Percentiles rank a stretch among this genome's conserved stretches.
Evolutionary conservation across 2,113 vertebrate species (phyloP).

Genomic region (Monopterus albus): DNA sequence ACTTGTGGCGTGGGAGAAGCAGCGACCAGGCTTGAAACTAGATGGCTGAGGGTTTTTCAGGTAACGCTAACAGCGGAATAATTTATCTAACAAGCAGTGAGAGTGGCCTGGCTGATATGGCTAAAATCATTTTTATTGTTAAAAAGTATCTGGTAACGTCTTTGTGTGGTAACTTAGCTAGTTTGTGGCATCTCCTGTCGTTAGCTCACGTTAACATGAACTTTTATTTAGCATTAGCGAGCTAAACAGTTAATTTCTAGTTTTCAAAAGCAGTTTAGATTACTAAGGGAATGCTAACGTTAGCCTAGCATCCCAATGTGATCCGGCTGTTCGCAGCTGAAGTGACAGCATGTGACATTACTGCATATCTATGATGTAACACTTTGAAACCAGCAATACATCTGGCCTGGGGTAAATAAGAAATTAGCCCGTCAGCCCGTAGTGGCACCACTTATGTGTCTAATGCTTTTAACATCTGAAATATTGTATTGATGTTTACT

Average conservation of each 20-base stretch:
- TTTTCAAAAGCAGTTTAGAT: background rate
- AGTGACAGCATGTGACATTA: background rate
- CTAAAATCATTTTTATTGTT: too few relatives aligned
- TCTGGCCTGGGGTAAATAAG: too few relatives aligned
- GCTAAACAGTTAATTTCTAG: background rate
- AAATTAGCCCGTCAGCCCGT: too few relatives aligned
- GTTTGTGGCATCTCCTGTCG: too few relatives aligned
- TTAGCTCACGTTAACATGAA: constrained; percentile 14
- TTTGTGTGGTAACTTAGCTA: background rate
- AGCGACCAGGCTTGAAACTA: constrained; percentile 21
- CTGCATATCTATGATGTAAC: too few relatives aligned
- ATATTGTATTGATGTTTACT: too few relatives aligned
- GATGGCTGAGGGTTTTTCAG: constrained; percentile 77
- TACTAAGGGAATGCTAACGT: background rate
- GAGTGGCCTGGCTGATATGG: too few relatives aligned
- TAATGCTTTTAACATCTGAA: too few relatives aligned
- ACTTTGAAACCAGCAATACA: too few relatives aligned
- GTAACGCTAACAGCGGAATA: constrained; percentile 40
- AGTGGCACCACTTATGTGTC: too few relatives aligned
- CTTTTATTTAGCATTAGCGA: constrained; percentile 7
- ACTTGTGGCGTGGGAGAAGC: constrained; percentile 11
- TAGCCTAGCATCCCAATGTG: background rate
- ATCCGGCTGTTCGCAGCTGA: background rate
- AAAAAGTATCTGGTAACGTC: too few relatives aligned
- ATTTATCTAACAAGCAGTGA: too few relatives aligned